phyloP scores from a whole-genome alignment of 2,113 vertebrate species.

The Strix uralensis region DNA sequence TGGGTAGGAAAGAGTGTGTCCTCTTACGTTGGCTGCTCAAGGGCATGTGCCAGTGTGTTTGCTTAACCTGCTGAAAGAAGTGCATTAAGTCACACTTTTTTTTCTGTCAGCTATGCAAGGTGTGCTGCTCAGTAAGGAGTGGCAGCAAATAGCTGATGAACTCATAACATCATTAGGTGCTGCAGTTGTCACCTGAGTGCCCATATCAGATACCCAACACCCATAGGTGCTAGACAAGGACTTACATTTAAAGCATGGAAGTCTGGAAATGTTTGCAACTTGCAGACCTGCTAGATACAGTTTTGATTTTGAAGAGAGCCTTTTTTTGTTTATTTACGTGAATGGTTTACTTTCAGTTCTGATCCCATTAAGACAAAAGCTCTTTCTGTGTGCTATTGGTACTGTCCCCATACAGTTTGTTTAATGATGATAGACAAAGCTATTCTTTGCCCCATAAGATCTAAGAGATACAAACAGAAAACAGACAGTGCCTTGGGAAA shows the following conservation, averaged over 20 bases:
- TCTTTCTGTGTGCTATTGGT: neutral
- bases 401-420: neutral
- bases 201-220: accelerated
- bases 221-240: neutral
- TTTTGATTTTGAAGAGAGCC: neutral
- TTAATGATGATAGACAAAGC: neutral
- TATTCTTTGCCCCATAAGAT: neutral
- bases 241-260: neutral
- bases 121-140: neutral
- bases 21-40: neutral
- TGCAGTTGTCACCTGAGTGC: neutral
- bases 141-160: neutral
- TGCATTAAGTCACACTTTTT: neutral
- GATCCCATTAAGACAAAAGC: neutral
- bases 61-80: neutral
- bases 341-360: neutral
- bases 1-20: neutral
- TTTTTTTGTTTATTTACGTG: neutral
- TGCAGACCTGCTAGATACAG: accelerated
- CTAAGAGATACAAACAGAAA: neutral
- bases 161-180: accelerated
- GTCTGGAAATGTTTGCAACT: neutral
- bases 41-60: neutral
- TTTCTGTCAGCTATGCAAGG: neutral
- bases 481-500: neutral